Percentiles rank a stretch among this genome's conserved stretches.
Conservation (phyloP, 1,140 invertebrate genomes). For the Drosophila seguyi region DNA sequence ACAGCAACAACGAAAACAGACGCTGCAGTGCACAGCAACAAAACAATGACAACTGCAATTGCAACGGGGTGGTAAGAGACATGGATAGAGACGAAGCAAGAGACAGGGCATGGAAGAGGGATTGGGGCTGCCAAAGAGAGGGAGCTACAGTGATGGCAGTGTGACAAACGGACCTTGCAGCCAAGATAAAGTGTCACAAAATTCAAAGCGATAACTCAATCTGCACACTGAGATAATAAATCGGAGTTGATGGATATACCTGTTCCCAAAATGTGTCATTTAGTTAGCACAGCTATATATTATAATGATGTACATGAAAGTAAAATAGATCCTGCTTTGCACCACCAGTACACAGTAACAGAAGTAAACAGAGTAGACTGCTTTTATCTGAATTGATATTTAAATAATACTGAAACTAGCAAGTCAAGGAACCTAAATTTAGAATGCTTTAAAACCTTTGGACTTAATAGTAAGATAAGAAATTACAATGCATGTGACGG, state of each 20-base stretch:
- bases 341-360: too few species aligned
- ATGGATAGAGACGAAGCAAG: background rate
- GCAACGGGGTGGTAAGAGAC: slow-evolving; percentile 29
- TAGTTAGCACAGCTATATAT: background rate
- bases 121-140: slow-evolving; percentile 1
- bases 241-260: background rate
- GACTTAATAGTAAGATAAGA: too few species aligned
- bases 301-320: background rate
- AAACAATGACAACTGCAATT: slow-evolving; percentile 79
- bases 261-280: background rate
- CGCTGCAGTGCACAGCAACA: slow-evolving; percentile 42
- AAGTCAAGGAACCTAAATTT: too few species aligned
- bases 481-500: too few species aligned
- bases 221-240: background rate
- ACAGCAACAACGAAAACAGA: slow-evolving; percentile 50
- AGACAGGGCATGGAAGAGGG: background rate
- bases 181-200: slow-evolving; percentile 9
- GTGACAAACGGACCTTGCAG: slow-evolving; percentile 22
- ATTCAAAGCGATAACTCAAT: slow-evolving; percentile 1
- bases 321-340: background rate
- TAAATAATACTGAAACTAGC: too few species aligned
- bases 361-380: too few species aligned
- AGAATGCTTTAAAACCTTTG: too few species aligned
- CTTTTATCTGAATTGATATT: too few species aligned
- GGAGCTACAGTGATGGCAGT: slow-evolving; percentile 28